Evolutionary conservation across 2,888 invertebrate species (phyloP), one percentile per base, ranked within the genome.

Genomic region (Plebejus argus): DNA sequence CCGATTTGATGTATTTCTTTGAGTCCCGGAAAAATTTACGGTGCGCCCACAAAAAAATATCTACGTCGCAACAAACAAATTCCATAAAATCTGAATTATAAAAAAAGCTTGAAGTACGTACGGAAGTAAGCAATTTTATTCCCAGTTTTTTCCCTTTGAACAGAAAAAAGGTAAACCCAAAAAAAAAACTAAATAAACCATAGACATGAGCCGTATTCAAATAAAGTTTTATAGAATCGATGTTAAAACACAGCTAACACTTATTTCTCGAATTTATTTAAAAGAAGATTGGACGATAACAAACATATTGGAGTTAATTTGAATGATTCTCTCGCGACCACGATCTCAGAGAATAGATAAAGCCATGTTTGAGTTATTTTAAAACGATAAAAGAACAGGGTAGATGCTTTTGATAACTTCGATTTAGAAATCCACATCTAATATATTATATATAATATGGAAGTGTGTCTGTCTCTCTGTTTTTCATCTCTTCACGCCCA

Each of bases 291-390:
- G 39, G 8, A 33, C 23, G 80, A 81, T 80, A 79, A 78, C 72
- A 70, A 75, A 78, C 79, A 76, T 79, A 81, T 79, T 78, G 79
- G 86, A 88, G 87, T 86, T 86, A 88, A 88, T 88, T 87, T 86
- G 86, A 82, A 80, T 84, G 82, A 81, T 53, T 74, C 18, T 66
- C 28, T 66, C 18, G 72, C 45, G 6, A 18, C 49, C 1, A 53
- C 28, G 53, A 74, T 53, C 18, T 74, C 15, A 20, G 45, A 72
- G 20, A 53, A 74, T 74, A 74, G 74, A 72, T 61, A 20, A 66
- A 66, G 28, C 61, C 45, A 5, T 53, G 53, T 53, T 53, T 10
- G 45, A 61, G 66, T 15, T 28, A 33, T 28, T 28, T 66, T 10
- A 56, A 56, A n/a, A n/a, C n/a, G 53, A 18, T n/a, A 3, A 56